These are phyloP conservation scores for Itoplectis maculator DNA, from an alignment of 2,888 invertebrate species.

Conservation along the genomic window DNA sequence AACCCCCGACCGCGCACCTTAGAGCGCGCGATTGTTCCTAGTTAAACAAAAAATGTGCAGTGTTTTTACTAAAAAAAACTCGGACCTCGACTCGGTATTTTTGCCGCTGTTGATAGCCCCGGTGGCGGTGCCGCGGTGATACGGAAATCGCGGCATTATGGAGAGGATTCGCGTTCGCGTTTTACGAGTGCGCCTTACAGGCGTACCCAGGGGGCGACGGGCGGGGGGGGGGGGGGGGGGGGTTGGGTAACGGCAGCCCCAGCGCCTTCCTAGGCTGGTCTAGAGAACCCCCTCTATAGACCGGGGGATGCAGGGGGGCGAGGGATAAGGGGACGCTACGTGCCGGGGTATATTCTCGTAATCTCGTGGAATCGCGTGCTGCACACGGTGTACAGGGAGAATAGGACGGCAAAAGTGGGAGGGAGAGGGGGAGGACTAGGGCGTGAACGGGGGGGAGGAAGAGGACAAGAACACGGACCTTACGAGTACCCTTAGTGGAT, in stretches of 20 bases:
- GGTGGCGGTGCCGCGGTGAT: background rate
- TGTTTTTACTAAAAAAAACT: background rate
- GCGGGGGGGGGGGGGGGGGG: conserved; percentile 14
- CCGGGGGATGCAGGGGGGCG: background rate
- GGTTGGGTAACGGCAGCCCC: no score
- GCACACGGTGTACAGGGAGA: conserved; percentile 56
- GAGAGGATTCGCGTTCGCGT: conserved; percentile 32
- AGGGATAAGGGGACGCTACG: conserved; percentile 49
- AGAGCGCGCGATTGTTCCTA: no score
- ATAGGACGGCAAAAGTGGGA: conserved; percentile 30
- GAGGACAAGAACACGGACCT: conserved; percentile 54
- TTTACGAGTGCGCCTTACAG: conserved; percentile 42
- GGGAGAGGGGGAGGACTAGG: conserved; percentile 17
- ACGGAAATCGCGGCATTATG: conserved; percentile 30
- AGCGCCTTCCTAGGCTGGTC: no score
- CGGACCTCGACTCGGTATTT: conserved; percentile 3
- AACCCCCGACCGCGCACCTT: no score
- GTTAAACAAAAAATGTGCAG: no score
- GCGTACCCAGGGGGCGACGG: conserved; percentile 6
- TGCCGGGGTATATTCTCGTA: conserved; percentile 67
- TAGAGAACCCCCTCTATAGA: no score
- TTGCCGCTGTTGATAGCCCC: background rate
- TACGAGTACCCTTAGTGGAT: conserved; percentile 51
- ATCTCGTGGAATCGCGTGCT: conserved; percentile 69
- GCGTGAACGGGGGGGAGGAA: conserved; percentile 25